Conservation (phyloP, 2,113 vertebrate genomes). For the Willisornis vidua region DNA sequence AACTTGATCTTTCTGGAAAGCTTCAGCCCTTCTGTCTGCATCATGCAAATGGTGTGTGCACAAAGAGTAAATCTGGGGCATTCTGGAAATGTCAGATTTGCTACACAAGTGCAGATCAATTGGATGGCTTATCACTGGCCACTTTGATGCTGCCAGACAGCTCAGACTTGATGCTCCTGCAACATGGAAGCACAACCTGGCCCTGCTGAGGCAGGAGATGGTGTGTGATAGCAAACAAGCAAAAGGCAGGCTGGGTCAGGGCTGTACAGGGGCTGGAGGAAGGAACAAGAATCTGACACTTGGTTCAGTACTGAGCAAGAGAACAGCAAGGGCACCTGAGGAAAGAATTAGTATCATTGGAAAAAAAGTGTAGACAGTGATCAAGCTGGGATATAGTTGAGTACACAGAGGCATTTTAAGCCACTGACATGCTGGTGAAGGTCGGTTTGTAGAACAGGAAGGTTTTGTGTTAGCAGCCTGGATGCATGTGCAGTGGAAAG, state of each 20-base stretch:
- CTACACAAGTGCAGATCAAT: neutral
- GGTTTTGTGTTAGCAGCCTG: neutral
- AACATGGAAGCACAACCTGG: neutral
- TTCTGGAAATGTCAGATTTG: neutral
- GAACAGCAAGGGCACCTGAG: neutral
- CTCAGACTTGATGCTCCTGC: neutral
- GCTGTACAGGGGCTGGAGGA: neutral
- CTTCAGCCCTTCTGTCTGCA: conserved; percentile 3
- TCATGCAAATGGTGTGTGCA: neutral
- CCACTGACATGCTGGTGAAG: neutral
- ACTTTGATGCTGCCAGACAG: neutral
- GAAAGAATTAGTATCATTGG: neutral
- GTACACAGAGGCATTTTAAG: neutral
- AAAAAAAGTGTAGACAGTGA: neutral
- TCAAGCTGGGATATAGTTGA: neutral
- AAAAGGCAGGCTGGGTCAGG: neutral
- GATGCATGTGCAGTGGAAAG: neutral
- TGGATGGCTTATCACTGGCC: neutral
- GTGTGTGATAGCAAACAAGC: neutral
- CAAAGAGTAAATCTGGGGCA: neutral
- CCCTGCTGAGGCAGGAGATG: neutral
- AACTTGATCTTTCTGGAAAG: conserved; percentile 5
- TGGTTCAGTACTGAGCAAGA: neutral
- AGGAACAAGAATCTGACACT: neutral
- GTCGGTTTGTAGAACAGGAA: neutral